These are phyloP conservation scores for Esox niger DNA, from an alignment of 2,113 vertebrate species.

Conservation along the genomic window DNA sequence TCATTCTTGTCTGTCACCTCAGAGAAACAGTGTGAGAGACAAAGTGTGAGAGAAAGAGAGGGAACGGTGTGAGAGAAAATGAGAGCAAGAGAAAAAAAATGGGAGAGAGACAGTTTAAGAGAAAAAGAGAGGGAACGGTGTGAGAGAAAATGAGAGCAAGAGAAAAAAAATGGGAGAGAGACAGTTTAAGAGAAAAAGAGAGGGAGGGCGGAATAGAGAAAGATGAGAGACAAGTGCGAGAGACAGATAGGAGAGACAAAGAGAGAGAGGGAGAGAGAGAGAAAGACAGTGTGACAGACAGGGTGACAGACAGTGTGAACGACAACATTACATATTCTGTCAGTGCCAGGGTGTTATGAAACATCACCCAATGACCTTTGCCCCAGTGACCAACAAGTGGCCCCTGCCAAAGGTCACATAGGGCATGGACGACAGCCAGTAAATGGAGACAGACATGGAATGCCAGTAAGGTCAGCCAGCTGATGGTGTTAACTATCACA, in stretches of 20 bases:
- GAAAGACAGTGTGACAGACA: constrained; percentile 12
- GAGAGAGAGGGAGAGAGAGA: background rate
- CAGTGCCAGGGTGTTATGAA: constrained; percentile 38
- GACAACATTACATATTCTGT: constrained; percentile 14
- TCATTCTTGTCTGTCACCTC: background rate
- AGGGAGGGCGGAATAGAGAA: too few species aligned
- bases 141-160: too few species aligned
- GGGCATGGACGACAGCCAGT: constrained; percentile 35
- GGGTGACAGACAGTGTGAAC: too few species aligned
- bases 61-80: too few species aligned
- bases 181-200: too few species aligned
- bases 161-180: too few species aligned
- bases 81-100: too few species aligned
- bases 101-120: too few species aligned
- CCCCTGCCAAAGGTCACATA: constrained; percentile 52
- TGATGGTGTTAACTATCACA: constrained; percentile 3
- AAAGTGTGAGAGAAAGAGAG: background rate
- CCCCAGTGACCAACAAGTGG: constrained; percentile 50
- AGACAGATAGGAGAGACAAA: background rate
- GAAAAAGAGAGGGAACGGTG: too few species aligned
- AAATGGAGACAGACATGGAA: constrained; percentile 37
- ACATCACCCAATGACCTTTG: constrained; percentile 58
- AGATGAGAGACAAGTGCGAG: too few species aligned
- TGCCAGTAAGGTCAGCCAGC: constrained; percentile 33
- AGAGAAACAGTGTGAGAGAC: background rate